These are phyloP conservation scores for Trichoplusia ni DNA, from an alignment of 1,140 invertebrate species.

Conservation along the genomic window DNA sequence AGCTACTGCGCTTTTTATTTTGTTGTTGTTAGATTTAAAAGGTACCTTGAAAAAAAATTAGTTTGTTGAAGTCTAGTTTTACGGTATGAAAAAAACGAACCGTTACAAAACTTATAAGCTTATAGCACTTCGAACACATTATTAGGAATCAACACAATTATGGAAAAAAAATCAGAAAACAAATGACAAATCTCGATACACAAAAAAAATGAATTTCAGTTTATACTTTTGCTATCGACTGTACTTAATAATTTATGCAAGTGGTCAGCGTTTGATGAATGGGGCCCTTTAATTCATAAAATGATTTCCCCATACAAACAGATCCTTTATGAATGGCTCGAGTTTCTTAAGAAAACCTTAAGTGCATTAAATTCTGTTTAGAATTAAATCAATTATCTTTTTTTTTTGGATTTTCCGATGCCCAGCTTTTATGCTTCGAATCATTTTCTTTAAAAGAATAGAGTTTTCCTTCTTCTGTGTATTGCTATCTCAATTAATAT, in stretches of 20 bases:
- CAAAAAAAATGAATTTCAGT: no score
- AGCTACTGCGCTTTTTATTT: no score
- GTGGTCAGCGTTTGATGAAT: conserved; percentile 61
- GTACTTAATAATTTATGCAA: conserved; percentile 76
- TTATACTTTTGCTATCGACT: neutral
- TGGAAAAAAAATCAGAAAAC: no score
- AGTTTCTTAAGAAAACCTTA: conserved; percentile 38
- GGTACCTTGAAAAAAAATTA: no score
- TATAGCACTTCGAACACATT: no score
- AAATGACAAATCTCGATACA: no score
- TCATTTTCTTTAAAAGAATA: conserved; percentile 3
- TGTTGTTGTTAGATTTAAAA: neutral
- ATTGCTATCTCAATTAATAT: neutral
- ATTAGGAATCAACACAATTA: no score
- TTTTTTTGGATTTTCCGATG: neutral
- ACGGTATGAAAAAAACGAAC: no score
- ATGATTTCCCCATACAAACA: conserved; percentile 59
- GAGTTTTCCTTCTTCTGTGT: neutral
- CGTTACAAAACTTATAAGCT: no score
- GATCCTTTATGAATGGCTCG: conserved; percentile 31
- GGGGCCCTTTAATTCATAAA: conserved; percentile 61
- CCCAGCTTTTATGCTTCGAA: neutral
- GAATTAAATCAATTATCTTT: conserved; percentile 24
- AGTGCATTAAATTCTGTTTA: conserved; percentile 35
- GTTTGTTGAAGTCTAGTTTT: no score